Base-by-base conservation (phyloP, 2,797 vertebrate species). In the Tolypeutes matacus region DNA sequence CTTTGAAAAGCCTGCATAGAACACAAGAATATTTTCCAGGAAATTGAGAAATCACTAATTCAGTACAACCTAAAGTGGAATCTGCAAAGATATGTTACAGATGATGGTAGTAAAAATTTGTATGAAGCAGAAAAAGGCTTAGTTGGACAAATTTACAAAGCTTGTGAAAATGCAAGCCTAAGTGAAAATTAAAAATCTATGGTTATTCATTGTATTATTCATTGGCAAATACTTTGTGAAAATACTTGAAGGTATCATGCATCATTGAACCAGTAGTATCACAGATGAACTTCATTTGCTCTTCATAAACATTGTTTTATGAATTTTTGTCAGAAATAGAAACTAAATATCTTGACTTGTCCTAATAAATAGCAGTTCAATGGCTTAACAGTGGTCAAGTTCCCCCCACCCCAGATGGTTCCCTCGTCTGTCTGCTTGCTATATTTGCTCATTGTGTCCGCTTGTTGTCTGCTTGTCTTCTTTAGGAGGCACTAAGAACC, bases 21-120 rank as follows among this genome's bases (percentile, higher is more conserved):
- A 94, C 53, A 83, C 67, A 17, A 94, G n/a, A 86, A 31, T 64
- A 72, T 89, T 94, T 94, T 83, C 34, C 67, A 72, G 27, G 81
- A 92, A 82, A 92, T 0, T 86, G 27, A 86, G 64, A 56, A 67
- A 87, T 93, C 17, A 84, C 6, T 75, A 84, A 81, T 46, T 96
- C n/a, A 53, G 8, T 73, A 93, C 15, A 91, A 91, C 11, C 13
- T 76, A 29, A 93, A 31, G 20, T 36, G 46, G 25, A 76, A 94
- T 86, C 29, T 86, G 36, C 17, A 84, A 76, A 81, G 36, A 67
- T 75, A 56, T 39, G 42, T 70, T 60, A 86, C 15, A 87, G 11
- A 69, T 25, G 25, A 84, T 46, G 12, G 11, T 53, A 21, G 49
- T 67, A 86, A 92, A 83, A 83, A 86, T 25, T 80, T 5, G 7